phyloP scores from a whole-genome alignment of 2,797 vertebrate species.

The Pampus argenteus region DNA sequence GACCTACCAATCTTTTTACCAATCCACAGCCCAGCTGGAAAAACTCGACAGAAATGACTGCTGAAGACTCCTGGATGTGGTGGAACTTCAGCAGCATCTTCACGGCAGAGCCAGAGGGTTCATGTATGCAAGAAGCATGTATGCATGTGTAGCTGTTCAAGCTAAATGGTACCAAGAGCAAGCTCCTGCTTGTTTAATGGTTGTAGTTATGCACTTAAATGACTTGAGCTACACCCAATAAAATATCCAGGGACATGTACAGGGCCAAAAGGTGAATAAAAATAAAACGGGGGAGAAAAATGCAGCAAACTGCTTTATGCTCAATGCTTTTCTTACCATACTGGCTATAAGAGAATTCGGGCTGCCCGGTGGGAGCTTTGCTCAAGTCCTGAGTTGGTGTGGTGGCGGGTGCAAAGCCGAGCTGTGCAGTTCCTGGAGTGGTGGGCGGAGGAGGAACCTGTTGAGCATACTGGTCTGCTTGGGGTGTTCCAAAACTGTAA shows the following conservation, averaged over 20 bases:
- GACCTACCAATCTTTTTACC: conserved; percentile 66
- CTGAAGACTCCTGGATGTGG: conserved; percentile 57
- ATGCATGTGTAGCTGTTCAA: conserved; percentile 77
- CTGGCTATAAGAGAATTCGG: conserved; percentile 97
- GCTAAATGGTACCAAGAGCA: conserved; percentile 75
- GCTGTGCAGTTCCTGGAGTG: conserved; percentile 92
- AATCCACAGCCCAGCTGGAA: conserved; percentile 63
- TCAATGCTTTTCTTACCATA: conserved; percentile 91
- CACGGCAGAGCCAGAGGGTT: conserved; percentile 53
- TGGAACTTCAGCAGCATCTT: conserved; percentile 69
- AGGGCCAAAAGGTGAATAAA: conserved; percentile 38
- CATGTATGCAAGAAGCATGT: conserved; percentile 77
- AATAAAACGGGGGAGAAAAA: conserved; percentile 49
- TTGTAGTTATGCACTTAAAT: conserved; percentile 56
- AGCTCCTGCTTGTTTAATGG: conserved; percentile 66
- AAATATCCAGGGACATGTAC: conserved; percentile 53
- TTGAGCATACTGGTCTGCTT: conserved; percentile 96
- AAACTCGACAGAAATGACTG: conserved; percentile 62
- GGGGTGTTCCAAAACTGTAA: conserved; percentile 95
- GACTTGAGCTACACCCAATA: conserved; percentile 54
- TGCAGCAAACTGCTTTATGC: conserved; percentile 52
- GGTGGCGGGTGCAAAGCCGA: conserved; percentile 95
- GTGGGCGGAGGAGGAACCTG: conserved; percentile 95
- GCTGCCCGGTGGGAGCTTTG: conserved; percentile 96
- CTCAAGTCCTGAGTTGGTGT: conserved; percentile 98